These are phyloP conservation scores for Eristalis tenax DNA, from an alignment of 2,888 invertebrate species.

Conservation along the genomic window DNA sequence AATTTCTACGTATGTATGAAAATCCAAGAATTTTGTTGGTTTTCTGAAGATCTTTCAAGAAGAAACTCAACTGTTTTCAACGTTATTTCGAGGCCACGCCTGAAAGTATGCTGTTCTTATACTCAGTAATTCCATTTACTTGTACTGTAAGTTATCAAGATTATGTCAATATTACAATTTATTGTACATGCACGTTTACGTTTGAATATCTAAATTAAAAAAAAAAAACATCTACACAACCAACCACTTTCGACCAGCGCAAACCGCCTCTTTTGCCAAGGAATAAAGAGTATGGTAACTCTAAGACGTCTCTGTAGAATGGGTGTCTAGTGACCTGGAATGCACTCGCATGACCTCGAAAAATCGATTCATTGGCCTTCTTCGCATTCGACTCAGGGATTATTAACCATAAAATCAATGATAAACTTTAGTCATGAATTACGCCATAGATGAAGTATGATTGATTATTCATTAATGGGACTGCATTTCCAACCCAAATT, in stretches of 20 bases:
- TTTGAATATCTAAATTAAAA: neutral
- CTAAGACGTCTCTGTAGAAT: neutral
- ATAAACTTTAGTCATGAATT: neutral
- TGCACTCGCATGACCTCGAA: constrained; percentile 5
- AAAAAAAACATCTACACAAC: neutral
- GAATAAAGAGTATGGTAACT: neutral
- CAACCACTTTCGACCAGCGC: neutral
- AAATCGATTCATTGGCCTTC: constrained; percentile 29
- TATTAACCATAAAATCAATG: neutral
- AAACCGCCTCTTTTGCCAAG: neutral
- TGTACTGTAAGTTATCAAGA: too few species aligned
- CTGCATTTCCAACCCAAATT: constrained; percentile 11
- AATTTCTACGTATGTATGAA: too few species aligned
- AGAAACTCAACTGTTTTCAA: too few species aligned
- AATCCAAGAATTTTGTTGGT: too few species aligned
- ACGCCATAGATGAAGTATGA: neutral
- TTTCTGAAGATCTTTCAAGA: too few species aligned
- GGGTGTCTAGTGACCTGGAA: neutral
- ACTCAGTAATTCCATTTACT: neutral
- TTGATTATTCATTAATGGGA: constrained; percentile 32
- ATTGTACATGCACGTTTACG: too few species aligned
- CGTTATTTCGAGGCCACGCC: neutral
- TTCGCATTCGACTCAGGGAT: neutral
- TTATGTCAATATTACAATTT: too few species aligned
- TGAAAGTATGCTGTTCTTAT: neutral